Evolutionary conservation across 2,888 invertebrate genomes (phyloP), one percentile per base, ranked within the genome.

Genomic region (Gandaritis pyraliata): DNA sequence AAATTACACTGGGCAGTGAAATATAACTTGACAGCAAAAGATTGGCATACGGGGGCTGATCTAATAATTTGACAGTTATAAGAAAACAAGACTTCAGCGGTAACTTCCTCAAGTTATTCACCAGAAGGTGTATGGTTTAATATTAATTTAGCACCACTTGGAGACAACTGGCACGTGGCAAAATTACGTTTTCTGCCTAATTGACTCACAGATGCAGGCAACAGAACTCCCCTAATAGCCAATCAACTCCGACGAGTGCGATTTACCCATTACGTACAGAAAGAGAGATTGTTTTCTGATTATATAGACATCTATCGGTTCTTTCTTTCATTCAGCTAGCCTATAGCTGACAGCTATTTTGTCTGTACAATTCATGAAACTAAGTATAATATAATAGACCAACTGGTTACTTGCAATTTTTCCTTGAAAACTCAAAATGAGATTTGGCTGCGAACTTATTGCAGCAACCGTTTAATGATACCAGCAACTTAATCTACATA

Each of bases 161-260:
- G 38, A 18, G 23, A 47, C 48, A 46, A 49, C 30, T 33, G 36
- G 12, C 16, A 16, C 51, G 47, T 56, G 43, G 36, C 18, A 12
- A 46, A 56, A 61, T 56, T 47, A 50, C 49, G 46, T 46, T 39
- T 46, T 38, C 43, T 47, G 36, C 50, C 43, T 60, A 54, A 64
- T 64, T 64, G 58, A 63, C 63, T 58, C 58, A 51, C 58, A 58
- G 47, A 58, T 63, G 55, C 50, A 58, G 43, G 39, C 46, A 39
- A 50, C 46, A 54, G 45, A 49, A 53, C 53, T 50, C 15, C 45
- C 53, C 53, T 58, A 62, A 62, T 49, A 50, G 58, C 58, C 46
- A 58, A 62, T 62, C 57, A 53, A 53, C 53, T 30, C 38, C 51
- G 38, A 23, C 48, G 38, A 49, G 52, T 45, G 47, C 36, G 18